Base-by-base conservation (phyloP, 2,888 invertebrate genomes). In the Plemyria rubiginata region DNA sequence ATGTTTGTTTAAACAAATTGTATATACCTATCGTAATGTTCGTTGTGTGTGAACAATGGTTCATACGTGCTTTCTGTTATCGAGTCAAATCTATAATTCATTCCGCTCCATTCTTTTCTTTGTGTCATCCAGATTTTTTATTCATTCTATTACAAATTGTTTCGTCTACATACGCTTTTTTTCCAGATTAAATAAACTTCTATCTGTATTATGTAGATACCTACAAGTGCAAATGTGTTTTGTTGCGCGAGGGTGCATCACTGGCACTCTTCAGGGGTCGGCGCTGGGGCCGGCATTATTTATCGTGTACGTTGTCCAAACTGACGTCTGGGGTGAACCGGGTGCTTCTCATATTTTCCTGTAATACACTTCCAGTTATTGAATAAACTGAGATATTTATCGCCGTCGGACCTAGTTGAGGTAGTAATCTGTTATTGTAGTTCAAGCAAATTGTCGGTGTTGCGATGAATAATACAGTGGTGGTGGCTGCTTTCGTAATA, bases 241-340 rank as follows among this genome's bases (percentile, higher is more conserved):
- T 64, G 63, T 66, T 66, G 63, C 55, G 45, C 48, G 60, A 65
- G 68, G 66, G 72, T 70, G 65, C 71, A 62, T 68, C 63, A 70
- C 13, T 22, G 45, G 45, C 8, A 74, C 74, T 70, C 71, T 65
- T 70, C 67, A 66, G 79, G 80, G 77, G 75, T 67, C 62, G 58
- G 57, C 61, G 68, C 67, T 64, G 78, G 79, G 77, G 74, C 64
- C 60, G 57, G 62, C 57, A 73, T 81, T 82, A 82, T 86, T 85
- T 84, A 85, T 82, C 65, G 76, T 76, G 59, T 69, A 71, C 74
- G 74, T 79, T 77, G 75, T 73, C 69, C 74, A 78, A 80, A 77
- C 79, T 74, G 78, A 78, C 80, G 63, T 68, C 66, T 61, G 71
- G 73, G 65, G 61, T 59, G 51, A 43, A 46, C 48, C 61, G 62